These are phyloP conservation scores for Diogma glabrata DNA, from an alignment of 2,888 invertebrate species.

Conservation along the genomic window DNA sequence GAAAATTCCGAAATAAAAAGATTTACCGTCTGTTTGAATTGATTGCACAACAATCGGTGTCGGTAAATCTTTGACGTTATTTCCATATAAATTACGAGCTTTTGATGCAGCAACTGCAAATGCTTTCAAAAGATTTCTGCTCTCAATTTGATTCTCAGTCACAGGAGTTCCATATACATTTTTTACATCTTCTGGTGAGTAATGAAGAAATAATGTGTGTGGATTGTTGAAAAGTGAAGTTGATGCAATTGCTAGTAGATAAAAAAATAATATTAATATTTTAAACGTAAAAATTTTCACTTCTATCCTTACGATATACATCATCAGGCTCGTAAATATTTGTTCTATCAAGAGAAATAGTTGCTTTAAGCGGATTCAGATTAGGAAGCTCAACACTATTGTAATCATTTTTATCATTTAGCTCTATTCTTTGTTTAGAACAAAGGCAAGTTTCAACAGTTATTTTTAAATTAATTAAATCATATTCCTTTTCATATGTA, in stretches of 20 bases:
- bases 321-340: constrained; percentile 53
- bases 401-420: constrained; percentile 37
- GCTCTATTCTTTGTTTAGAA: constrained; percentile 47
- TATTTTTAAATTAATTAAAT: constrained; percentile 52
- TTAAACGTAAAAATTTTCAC: constrained; percentile 10
- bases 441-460: constrained; percentile 54
- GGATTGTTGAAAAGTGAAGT: constrained; percentile 40
- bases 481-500: constrained; percentile 47
- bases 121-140: constrained; percentile 57
- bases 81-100: constrained; percentile 63
- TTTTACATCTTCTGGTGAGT: constrained; percentile 48
- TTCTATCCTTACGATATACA: constrained; percentile 55
- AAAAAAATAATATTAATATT: constrained; percentile 17
- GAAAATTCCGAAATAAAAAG: constrained; percentile 69
- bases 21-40: constrained; percentile 65
- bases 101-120: constrained; percentile 66
- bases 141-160: constrained; percentile 52
- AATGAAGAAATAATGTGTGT: constrained; percentile 69
- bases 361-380: constrained; percentile 62
- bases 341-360: constrained; percentile 49
- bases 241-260: constrained; percentile 18
- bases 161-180: constrained; percentile 60
- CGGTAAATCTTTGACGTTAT: constrained; percentile 50
- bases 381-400: constrained; percentile 50
- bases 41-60: constrained; percentile 73